phyloP scores from a whole-genome alignment of 2,113 vertebrate species.

The Tragelaphus strepsiceros region DNA sequence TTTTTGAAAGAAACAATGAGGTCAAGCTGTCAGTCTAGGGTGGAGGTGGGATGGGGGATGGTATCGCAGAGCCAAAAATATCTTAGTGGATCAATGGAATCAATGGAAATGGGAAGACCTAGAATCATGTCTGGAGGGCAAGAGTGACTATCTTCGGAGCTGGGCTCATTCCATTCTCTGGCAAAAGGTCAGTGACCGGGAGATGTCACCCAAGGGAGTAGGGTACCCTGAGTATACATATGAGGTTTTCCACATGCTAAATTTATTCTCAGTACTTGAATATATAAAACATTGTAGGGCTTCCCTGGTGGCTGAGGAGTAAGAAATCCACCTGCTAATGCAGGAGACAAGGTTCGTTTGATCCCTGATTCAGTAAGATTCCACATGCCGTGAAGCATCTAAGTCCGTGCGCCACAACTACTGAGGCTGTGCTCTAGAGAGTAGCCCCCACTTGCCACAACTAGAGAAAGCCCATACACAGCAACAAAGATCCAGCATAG shows the following conservation, averaged over 20 bases:
- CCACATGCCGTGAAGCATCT: neutral
- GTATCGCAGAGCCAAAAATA: neutral
- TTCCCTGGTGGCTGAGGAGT: neutral
- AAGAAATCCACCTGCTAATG: fast-evolving
- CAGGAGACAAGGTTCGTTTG: neutral
- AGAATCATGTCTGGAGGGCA: neutral
- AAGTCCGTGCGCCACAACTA: neutral
- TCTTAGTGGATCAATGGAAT: neutral
- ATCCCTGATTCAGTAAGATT: neutral
- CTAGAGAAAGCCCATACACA: neutral
- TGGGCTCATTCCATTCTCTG: neutral
- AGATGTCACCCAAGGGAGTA: neutral
- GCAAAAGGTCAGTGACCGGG: neutral
- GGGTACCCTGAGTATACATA: neutral
- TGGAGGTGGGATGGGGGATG: neutral
- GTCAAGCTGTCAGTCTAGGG: neutral
- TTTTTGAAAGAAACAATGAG: neutral
- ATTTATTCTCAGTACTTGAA: neutral
- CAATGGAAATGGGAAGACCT: neutral
- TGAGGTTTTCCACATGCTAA: neutral
- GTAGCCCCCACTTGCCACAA: neutral
- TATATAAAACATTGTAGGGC: neutral
- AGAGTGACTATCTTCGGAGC: neutral
- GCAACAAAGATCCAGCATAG: neutral
- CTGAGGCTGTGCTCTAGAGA: neutral